A percentile compares a stretch with the other conserved stretches of the same genome.
Evolutionary conservation across 2,113 vertebrate species (phyloP).

Genomic region (Prionailurus viverrinus): DNA sequence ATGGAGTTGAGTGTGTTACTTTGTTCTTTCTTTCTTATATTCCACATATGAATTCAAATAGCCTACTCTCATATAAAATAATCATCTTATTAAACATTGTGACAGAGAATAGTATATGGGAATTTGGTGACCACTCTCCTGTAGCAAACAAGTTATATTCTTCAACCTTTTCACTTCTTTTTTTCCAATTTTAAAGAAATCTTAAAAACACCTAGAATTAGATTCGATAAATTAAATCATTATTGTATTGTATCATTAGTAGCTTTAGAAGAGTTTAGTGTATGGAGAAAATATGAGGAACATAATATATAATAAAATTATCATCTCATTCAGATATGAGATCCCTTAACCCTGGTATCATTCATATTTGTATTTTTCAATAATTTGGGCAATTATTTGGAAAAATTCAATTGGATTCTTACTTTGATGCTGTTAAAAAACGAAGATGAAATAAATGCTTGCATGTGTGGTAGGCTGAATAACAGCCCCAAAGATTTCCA

Average conservation of each 20-base stretch:
- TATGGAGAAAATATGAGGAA: neutral
- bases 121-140: neutral
- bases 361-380: slow-evolving; percentile 1
- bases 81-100: neutral
- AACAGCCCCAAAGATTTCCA: neutral
- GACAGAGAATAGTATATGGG: neutral
- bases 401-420: neutral
- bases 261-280: neutral
- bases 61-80: neutral
- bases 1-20: neutral
- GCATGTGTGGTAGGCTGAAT: neutral
- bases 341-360: slow-evolving; percentile 23
- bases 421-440: neutral
- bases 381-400: neutral
- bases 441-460: neutral
- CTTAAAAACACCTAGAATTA: neutral
- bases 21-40: neutral
- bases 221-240: neutral
- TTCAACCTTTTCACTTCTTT: neutral
- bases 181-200: neutral
- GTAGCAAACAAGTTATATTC: neutral
- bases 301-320: neutral
- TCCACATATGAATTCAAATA: neutral
- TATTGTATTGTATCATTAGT: neutral
- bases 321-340: neutral